A percentile compares a stretch with the other conserved stretches of the same genome.
Conservation (phyloP, 2,113 vertebrate genomes). For the Sceloporus undulatus region DNA sequence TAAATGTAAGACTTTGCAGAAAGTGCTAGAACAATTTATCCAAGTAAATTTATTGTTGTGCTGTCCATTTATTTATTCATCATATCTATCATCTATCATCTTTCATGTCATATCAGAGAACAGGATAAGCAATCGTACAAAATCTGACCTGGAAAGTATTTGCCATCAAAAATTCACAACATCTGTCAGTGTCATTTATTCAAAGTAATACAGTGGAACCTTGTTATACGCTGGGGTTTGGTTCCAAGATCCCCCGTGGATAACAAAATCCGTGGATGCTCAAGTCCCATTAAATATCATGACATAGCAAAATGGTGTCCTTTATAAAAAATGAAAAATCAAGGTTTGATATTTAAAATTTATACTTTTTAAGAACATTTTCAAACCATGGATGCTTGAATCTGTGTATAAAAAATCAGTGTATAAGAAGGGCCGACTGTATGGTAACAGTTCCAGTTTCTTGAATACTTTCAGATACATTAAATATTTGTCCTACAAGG, state of each 20-base stretch:
- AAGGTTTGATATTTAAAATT: too few species aligned
- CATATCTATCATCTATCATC: not conserved
- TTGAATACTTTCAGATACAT: not conserved
- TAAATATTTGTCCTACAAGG: not conserved
- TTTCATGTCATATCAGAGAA: not conserved
- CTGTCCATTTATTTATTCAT: not conserved
- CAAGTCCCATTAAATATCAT: too few species aligned
- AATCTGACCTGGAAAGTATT: not conserved
- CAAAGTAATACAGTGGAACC: not conserved
- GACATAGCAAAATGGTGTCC: too few species aligned
- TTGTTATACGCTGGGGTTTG: too few species aligned
- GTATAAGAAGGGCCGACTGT: too few species aligned
- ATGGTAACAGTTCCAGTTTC: not conserved
- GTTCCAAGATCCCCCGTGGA: too few species aligned
- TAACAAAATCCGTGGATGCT: too few species aligned
- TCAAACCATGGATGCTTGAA: too few species aligned
- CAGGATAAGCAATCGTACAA: not conserved
- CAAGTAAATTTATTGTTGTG: not conserved
- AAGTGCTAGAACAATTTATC: not conserved
- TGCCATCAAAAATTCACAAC: not conserved
- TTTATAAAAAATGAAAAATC: too few species aligned
- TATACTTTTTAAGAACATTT: too few species aligned
- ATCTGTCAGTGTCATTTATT: not conserved
- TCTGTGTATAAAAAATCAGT: too few species aligned
- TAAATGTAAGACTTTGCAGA: too few species aligned